Evolutionary conservation across 2,888 invertebrate species (phyloP), one percentile per base, ranked within the genome.

Genomic region (Schizotus pectinicornis): DNA sequence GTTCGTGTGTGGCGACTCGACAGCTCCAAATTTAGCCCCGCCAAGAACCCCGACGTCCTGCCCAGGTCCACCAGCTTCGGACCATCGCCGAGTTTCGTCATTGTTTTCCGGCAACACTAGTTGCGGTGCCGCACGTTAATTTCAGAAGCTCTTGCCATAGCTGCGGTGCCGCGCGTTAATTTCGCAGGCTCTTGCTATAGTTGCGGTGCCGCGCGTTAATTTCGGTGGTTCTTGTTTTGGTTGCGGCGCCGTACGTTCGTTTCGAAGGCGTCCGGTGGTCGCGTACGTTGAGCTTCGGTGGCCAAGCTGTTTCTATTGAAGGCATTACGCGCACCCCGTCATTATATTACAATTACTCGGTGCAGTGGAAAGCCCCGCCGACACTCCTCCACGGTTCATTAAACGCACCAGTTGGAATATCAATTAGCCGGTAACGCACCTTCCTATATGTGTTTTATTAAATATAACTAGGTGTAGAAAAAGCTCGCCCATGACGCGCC

Each of bases 401-500:
- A 74, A 71, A 57, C 65, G 53, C 67, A 67, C 65, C 74, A 74
- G 74, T 74, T 74, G 74, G 72, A 62, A 67, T 70, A 73, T 71
- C 72, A 74, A 72, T 73, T 73, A 73, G 65, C 50, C 65, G 65
- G 65, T 66, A 68, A 55, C 63, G 68, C 70, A 68, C 69, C 69
- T 65, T 61, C 38, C 39, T 50, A 13, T 66, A 59, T 70, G 64
- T 69, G 71, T 70, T 73, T 71, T 70, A 71, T 72, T 72, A 69
- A 72, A 72, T 70, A 67, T 67, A 68, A 68, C 22, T 64, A 65
- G 67, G 70, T 71, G 65, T 72, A 64, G 67, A 65, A 68, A 70
- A 72, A 73, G 70, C 66, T 57, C 52, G 38, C 57, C 50, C 52
- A 58, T 58, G 69, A 68, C 66, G 68, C 66, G 69, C 63, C 64